phyloP scores from a whole-genome alignment of 2,888 invertebrate species.

The Arrhopalites spinosus region DNA sequence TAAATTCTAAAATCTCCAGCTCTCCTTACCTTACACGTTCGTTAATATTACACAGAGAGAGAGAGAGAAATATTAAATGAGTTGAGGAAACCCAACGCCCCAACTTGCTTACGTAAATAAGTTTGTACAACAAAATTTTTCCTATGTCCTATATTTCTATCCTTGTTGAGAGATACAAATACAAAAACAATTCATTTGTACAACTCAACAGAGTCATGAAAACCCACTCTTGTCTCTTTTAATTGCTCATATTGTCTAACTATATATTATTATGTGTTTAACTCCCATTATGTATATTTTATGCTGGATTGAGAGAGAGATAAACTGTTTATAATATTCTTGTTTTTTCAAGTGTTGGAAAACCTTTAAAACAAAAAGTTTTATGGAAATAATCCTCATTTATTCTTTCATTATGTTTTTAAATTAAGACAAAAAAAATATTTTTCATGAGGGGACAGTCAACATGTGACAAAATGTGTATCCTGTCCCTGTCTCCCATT shows the following conservation, averaged over 20 bases:
- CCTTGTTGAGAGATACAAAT: background rate
- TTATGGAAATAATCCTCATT: slow-evolving; percentile 34
- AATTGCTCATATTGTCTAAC: no score
- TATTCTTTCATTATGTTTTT: background rate
- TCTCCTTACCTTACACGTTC: background rate
- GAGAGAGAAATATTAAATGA: no score
- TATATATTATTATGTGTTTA: no score
- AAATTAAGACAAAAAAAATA: slow-evolving; percentile 5
- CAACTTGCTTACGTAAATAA: background rate
- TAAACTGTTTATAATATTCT: background rate
- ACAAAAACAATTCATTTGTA: background rate
- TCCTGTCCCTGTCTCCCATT: slow-evolving; percentile 4
- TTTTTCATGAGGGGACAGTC: background rate
- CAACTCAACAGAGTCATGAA: no score
- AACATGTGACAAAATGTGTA: background rate
- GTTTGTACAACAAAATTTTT: background rate
- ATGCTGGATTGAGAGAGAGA: background rate
- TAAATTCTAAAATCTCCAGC: slow-evolving; percentile 8
- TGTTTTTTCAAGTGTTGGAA: background rate
- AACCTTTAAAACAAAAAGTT: no score
- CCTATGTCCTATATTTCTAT: background rate
- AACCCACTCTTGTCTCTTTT: no score
- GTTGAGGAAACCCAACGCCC: no score
- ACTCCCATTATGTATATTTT: no score
- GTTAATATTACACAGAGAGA: no score